Percentiles rank a stretch among this genome's conserved stretches.
Conservation (phyloP, 2,797 vertebrate species). For the Acipenser transmontanus region DNA sequence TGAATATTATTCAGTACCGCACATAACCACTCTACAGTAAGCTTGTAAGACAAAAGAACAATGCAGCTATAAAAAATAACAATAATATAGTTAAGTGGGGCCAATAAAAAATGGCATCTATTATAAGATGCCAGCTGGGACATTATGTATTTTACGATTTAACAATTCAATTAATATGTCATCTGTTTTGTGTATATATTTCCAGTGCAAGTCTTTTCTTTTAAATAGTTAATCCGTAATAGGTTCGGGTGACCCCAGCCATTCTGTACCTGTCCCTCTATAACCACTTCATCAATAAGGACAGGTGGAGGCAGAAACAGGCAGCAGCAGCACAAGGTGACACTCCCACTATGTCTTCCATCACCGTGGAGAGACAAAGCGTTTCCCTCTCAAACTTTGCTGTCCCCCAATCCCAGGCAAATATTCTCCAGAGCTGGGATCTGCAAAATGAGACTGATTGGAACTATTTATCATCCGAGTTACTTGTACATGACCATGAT, state of each 20-base stretch:
- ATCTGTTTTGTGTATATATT: slow-evolving; percentile 43
- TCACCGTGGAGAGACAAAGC: slow-evolving; percentile 56
- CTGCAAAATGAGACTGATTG: slow-evolving; percentile 65
- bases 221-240: slow-evolving; percentile 39
- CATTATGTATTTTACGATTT: too few species aligned
- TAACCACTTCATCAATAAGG: slow-evolving; percentile 33
- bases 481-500: slow-evolving; percentile 26
- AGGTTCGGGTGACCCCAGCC: slow-evolving; percentile 27
- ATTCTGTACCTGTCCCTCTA: slow-evolving; percentile 8
- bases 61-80: too few species aligned
- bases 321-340: slow-evolving; percentile 51
- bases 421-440: slow-evolving; percentile 61
- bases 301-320: slow-evolving; percentile 29
- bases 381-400: slow-evolving; percentile 23
- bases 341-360: slow-evolving; percentile 43
- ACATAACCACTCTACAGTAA: too few species aligned
- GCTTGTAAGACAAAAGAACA: too few species aligned
- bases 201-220: slow-evolving; percentile 36
- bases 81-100: slow-evolving; percentile 33
- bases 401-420: slow-evolving; percentile 29
- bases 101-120: slow-evolving; percentile 59
- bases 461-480: slow-evolving; percentile 69
- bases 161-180: slow-evolving; percentile 64
- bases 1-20: too few species aligned
- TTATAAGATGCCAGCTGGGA: slow-evolving; percentile 39